Conservation (phyloP, 2,888 invertebrate species). For the Blastobasis adustella region DNA sequence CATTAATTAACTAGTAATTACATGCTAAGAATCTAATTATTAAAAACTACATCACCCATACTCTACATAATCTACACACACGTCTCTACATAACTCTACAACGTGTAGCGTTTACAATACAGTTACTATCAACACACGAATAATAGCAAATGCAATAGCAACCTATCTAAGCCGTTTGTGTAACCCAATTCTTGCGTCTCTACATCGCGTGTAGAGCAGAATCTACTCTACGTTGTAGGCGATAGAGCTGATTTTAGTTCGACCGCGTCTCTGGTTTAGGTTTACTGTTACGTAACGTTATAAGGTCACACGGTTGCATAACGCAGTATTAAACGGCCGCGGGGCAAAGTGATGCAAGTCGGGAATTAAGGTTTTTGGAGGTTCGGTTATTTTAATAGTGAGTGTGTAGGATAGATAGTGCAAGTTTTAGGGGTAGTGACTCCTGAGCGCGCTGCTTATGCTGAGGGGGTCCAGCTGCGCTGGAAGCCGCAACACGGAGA, state of each 20-base stretch:
- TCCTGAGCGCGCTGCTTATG: no score
- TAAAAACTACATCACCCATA: no score
- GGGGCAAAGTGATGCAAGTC: constrained; percentile 2
- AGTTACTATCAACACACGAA: neutral
- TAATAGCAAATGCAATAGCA: neutral
- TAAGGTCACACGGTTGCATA: constrained; percentile 14
- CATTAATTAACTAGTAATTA: no score
- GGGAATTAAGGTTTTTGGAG: neutral
- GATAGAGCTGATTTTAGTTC: neutral
- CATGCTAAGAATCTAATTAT: no score
- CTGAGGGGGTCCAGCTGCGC: no score
- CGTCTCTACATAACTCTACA: no score
- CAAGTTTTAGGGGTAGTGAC: no score
- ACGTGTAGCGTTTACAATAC: neutral
- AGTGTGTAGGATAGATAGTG: no score
- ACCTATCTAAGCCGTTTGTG: neutral
- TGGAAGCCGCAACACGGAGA: no score
- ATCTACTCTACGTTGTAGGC: neutral
- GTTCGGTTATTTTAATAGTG: neutral
- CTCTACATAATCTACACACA: no score
- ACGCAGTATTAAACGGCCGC: neutral
- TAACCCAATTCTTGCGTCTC: constrained; percentile 3
- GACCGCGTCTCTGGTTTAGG: neutral
- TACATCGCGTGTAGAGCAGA: neutral
- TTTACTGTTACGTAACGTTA: constrained; percentile 11